Evolutionary conservation across 2,888 invertebrate genomes (phyloP).

Genomic region (Cataglyphis cursor): DNA sequence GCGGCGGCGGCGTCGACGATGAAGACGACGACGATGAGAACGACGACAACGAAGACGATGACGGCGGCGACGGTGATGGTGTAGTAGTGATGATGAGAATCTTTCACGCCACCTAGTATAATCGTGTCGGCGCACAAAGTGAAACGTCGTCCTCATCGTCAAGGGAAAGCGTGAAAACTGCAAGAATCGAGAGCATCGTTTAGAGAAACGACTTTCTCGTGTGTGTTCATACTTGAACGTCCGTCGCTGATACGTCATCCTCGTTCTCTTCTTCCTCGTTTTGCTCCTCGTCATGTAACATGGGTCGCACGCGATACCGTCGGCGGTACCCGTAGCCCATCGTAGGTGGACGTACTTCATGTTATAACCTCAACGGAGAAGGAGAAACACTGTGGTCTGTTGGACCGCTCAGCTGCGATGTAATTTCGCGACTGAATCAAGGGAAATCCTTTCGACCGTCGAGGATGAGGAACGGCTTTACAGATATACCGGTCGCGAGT

Average conservation of each 20-base stretch:
- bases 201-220: slow-evolving; percentile 66
- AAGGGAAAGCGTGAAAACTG: slow-evolving; percentile 77
- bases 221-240: slow-evolving; percentile 21
- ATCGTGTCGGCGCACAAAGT: slow-evolving; percentile 68
- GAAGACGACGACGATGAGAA: not conserved
- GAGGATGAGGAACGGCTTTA: slow-evolving; percentile 75
- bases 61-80: slow-evolving; percentile 14
- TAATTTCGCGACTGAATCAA: slow-evolving; percentile 59
- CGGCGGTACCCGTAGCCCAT: slow-evolving; percentile 61
- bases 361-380: slow-evolving; percentile 66
- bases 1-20: not conserved
- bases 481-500: slow-evolving; percentile 73
- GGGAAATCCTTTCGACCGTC: slow-evolving; percentile 39
- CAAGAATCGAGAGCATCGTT: slow-evolving; percentile 56
- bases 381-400: slow-evolving; percentile 28
- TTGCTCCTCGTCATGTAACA: slow-evolving; percentile 67
- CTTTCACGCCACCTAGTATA: slow-evolving; percentile 73
- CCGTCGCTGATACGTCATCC: slow-evolving; percentile 35
- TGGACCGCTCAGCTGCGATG: slow-evolving; percentile 56
- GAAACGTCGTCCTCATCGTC: slow-evolving; percentile 66
- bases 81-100: slow-evolving; percentile 56
- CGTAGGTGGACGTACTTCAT: slow-evolving; percentile 61
- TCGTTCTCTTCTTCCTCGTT: not conserved
- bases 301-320: slow-evolving; percentile 69
- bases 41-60: not conserved